Conservation (phyloP, 2,113 vertebrate species). For the Fregetta grallaria region DNA sequence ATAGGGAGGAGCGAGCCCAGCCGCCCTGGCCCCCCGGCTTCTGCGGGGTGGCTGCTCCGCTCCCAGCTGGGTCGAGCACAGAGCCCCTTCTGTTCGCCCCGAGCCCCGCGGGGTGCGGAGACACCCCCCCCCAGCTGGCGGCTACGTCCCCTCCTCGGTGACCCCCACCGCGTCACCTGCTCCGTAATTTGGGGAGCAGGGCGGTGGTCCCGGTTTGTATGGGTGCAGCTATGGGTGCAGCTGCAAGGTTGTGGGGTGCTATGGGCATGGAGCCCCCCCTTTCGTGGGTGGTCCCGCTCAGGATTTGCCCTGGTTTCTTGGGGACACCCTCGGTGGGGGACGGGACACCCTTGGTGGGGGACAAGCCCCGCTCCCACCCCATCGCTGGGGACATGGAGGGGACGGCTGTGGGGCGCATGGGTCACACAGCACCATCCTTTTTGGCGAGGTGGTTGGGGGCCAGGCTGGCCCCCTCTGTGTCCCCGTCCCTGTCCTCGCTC, state of each 20-base stretch:
- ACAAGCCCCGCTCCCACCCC: neutral
- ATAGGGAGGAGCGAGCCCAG: constrained; percentile 14
- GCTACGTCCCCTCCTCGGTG: neutral
- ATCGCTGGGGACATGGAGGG: neutral
- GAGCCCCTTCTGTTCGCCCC: neutral
- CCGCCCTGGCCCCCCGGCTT: neutral
- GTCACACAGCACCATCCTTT: no score
- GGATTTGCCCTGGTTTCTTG: neutral
- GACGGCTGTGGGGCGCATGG: neutral
- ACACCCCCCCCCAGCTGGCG: neutral
- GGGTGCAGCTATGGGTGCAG: neutral
- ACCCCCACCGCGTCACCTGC: accelerated
- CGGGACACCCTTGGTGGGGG: neutral
- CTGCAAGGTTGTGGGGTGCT: neutral
- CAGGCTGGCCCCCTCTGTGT: neutral
- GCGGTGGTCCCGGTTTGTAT: neutral
- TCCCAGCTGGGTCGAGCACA: neutral
- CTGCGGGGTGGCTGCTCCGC: neutral
- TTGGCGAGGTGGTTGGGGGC: neutral
- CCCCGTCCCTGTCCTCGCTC: neutral
- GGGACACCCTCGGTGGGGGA: neutral
- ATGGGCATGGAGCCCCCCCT: neutral
- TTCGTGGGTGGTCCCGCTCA: neutral
- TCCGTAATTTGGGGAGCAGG: neutral
- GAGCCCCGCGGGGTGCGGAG: neutral